phyloP scores from a whole-genome alignment of 2,797 vertebrate species.

The Chaenodraco wilsoni region DNA sequence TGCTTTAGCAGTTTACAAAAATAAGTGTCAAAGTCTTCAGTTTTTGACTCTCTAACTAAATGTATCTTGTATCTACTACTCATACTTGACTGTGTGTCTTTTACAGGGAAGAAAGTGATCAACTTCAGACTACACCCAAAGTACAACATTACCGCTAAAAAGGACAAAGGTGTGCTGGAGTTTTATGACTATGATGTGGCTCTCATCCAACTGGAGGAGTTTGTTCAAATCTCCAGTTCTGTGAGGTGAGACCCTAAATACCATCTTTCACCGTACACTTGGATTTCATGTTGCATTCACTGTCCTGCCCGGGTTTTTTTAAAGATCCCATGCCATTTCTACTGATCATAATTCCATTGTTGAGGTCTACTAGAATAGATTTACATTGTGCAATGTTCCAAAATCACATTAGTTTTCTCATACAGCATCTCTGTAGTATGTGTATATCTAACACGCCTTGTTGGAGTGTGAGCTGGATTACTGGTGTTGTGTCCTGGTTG shows the following conservation, averaged over 20 bases:
- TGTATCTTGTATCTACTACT: background rate
- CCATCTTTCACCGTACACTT: background rate
- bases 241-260: constrained; percentile 52
- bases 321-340: no score
- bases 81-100: background rate
- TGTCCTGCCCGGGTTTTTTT: background rate
- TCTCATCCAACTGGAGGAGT: constrained; percentile 55
- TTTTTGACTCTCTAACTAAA: background rate
- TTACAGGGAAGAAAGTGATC: constrained; percentile 50
- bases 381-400: no score
- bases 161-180: constrained; percentile 5
- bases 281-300: background rate
- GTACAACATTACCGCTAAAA: constrained; percentile 29
- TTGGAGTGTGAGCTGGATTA: no score
- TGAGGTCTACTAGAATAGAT: no score
- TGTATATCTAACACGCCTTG: no score
- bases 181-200: constrained; percentile 79
- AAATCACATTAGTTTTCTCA: no score
- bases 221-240: background rate
- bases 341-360: no score
- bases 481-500: no score
- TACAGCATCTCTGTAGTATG: no score
- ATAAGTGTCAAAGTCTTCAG: background rate
- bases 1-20: background rate
- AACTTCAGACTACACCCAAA: constrained; percentile 1